Percentiles rank a stretch among this genome's conserved stretches.
phyloP scores from a whole-genome alignment of 2,113 vertebrate genomes.

The Malurus elegans region DNA sequence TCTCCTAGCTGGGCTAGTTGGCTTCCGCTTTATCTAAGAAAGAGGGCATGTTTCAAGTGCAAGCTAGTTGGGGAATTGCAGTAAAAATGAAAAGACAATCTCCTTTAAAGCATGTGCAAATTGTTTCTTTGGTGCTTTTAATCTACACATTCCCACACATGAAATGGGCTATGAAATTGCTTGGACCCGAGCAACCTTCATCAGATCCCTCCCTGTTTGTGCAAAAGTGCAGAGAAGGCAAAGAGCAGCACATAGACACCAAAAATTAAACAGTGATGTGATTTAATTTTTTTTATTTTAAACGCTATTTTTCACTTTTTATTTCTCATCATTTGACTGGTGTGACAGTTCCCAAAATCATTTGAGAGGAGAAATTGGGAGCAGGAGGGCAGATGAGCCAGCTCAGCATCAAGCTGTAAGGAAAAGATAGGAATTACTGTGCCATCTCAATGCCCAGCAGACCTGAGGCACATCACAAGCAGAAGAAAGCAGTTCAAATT shows the following conservation, averaged over 20 bases:
- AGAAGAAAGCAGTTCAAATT: not conserved
- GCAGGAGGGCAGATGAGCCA: not conserved
- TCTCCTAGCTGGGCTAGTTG: not conserved
- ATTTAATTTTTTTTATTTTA: not conserved
- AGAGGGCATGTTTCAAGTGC: not conserved
- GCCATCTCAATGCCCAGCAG: not conserved
- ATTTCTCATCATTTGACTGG: not conserved
- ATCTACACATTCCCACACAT: not conserved
- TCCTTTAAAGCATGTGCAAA: not conserved
- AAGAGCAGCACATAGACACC: not conserved
- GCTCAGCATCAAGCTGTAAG: not conserved
- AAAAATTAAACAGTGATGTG: not conserved
- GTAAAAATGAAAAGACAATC: not conserved
- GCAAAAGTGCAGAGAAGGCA: not conserved
- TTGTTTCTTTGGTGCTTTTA: not conserved
- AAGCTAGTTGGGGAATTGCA: not conserved
- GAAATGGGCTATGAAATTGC: not conserved
- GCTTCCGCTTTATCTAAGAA: constrained; percentile 26
- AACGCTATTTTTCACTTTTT: not conserved
- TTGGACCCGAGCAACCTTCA: not conserved
- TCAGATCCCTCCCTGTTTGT: not conserved
- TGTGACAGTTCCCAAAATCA: not conserved
- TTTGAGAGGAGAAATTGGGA: not conserved
- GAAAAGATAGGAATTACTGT: not conserved
- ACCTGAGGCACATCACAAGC: not conserved